These are phyloP conservation scores for Anguilla japonica DNA, from an alignment of 2,113 vertebrate genomes.

Conservation along the genomic window DNA sequence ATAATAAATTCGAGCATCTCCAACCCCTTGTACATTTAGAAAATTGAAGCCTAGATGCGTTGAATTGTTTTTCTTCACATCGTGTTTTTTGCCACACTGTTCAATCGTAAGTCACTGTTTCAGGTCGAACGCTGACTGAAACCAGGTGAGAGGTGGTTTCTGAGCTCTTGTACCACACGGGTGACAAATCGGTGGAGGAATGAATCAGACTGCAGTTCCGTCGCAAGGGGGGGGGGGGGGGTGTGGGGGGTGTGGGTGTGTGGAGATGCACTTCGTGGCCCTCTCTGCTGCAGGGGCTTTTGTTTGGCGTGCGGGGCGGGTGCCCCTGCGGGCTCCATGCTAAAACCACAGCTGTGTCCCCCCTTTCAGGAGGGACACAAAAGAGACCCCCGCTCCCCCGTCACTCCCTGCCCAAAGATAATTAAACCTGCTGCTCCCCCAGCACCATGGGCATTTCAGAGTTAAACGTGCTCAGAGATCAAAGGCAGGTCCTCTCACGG, in stretches of 20 bases:
- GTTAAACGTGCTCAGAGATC: not conserved
- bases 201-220: not conserved
- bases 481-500: not conserved
- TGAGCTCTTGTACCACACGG: not conserved
- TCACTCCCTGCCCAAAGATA: slow-evolving; percentile 18
- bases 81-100: not conserved
- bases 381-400: not conserved
- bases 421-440: slow-evolving; percentile 35
- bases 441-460: slow-evolving; percentile 30
- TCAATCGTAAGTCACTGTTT: not conserved
- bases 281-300: not conserved
- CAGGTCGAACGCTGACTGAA: not conserved
- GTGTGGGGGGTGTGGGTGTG: too few species aligned
- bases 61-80: too few species aligned
- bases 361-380: not conserved
- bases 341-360: not conserved
- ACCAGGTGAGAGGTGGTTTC: not conserved
- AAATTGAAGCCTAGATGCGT: not conserved
- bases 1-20: too few species aligned
- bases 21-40: not conserved
- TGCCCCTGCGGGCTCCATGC: not conserved
- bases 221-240: too few species aligned
- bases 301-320: not conserved
- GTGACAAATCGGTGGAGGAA: not conserved
- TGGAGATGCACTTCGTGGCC: not conserved